Evolutionary conservation across 2,888 invertebrate species (phyloP).

Genomic region (Leucoma salicis): DNA sequence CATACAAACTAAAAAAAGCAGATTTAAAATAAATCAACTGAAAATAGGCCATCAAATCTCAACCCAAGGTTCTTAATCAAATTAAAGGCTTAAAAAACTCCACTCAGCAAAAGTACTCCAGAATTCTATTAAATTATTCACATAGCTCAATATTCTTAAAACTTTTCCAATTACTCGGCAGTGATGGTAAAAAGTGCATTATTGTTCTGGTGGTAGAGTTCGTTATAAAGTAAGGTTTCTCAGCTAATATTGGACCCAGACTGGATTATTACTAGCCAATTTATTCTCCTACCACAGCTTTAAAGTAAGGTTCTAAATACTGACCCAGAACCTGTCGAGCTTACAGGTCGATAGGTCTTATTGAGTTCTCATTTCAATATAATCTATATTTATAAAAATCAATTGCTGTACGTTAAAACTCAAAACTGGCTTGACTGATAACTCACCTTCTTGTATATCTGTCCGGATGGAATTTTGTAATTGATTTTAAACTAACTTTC

Average conservation of each 20-base stretch:
- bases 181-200: slow-evolving; percentile 33
- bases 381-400: no score
- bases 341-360: no score
- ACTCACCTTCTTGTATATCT: no score
- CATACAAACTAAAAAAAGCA: neutral
- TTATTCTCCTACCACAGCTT: no score
- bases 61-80: slow-evolving; percentile 4
- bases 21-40: neutral
- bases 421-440: no score
- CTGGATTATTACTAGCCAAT: no score
- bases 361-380: no score
- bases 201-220: slow-evolving; percentile 17
- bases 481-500: no score
- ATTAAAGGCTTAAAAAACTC: slow-evolving; percentile 8
- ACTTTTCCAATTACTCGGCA: slow-evolving; percentile 44
- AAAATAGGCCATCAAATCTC: neutral
- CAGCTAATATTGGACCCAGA: neutral
- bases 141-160: slow-evolving; percentile 25
- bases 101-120: slow-evolving; percentile 1
- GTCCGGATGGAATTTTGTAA: no score
- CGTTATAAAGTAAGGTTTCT: neutral
- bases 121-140: slow-evolving; percentile 17
- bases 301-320: no score
- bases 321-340: no score
- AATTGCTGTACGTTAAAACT: no score